phyloP scores from a whole-genome alignment of 2,888 invertebrate species.

The Elmis aenea region DNA sequence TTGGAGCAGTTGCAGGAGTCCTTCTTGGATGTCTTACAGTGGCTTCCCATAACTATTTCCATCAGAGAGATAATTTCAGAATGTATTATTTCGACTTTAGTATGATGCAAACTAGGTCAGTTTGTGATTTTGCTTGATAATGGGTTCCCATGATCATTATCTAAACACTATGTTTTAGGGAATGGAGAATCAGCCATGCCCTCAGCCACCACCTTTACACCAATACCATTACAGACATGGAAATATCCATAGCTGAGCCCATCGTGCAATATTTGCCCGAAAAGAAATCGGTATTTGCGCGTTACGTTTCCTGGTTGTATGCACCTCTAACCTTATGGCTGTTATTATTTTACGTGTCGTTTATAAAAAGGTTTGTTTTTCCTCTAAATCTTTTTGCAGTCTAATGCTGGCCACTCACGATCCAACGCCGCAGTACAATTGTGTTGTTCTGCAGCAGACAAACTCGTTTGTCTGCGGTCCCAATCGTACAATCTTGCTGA shows the following conservation, averaged over 20 bases:
- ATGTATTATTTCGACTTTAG: conserved; percentile 74
- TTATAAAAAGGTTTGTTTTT: conserved; percentile 21
- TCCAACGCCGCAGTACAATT: too few species aligned
- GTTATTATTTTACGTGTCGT: conserved; percentile 10
- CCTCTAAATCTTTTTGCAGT: too few species aligned
- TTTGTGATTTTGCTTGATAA: too few species aligned
- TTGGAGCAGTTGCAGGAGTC: conserved; percentile 52
- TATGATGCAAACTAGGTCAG: conserved; percentile 59
- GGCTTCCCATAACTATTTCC: conserved; percentile 72
- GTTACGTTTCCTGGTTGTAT: conserved; percentile 53
- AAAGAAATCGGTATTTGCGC: conserved; percentile 50
- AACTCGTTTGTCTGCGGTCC: too few species aligned
- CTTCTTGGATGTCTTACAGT: conserved; percentile 57
- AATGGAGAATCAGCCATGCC: conserved; percentile 61
- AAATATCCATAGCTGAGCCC: conserved; percentile 66
- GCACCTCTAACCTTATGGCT: conserved; percentile 42
- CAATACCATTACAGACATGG: conserved; percentile 70
- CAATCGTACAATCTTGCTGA: too few species aligned
- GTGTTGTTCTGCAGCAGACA: too few species aligned
- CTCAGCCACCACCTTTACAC: conserved; percentile 76
- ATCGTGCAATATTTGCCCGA: conserved; percentile 60
- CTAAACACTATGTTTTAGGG: conserved; percentile 12
- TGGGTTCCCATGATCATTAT: neutral
- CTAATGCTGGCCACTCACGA: too few species aligned
- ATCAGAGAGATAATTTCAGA: conserved; percentile 68